Evolutionary conservation across 1,140 invertebrate species (phyloP).

Genomic region (Hyles vespertilio): DNA sequence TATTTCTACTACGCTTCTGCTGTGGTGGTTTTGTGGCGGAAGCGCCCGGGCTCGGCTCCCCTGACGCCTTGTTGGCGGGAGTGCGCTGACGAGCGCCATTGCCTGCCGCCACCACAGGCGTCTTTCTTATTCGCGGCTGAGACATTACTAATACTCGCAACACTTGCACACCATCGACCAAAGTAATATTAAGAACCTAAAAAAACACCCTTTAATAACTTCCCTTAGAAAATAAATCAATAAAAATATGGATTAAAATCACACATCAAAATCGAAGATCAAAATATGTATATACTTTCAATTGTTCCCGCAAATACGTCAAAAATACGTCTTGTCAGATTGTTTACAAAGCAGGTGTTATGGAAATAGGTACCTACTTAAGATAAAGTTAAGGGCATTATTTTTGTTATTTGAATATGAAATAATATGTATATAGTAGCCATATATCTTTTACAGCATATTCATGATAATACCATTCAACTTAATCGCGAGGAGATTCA

Average conservation of each 20-base stretch:
- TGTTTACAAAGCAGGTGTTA: too few relatives aligned
- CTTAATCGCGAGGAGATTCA: too few relatives aligned
- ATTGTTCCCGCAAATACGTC: constrained; percentile 23
- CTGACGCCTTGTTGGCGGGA: constrained; percentile 24
- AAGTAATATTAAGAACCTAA: constrained; percentile 2
- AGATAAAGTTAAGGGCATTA: too few relatives aligned
- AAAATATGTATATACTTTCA: constrained; percentile 24
- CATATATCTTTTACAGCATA: too few relatives aligned
- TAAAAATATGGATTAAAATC: constrained; percentile 32
- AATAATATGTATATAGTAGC: too few relatives aligned
- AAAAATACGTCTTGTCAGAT: too few relatives aligned
- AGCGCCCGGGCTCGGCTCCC: constrained; percentile 15
- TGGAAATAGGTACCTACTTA: too few relatives aligned
- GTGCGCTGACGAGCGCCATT: neutral
- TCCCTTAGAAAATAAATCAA: constrained; percentile 22
- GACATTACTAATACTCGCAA: constrained; percentile 21
- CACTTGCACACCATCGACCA: constrained; percentile 4
- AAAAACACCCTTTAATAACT: constrained; percentile 8
- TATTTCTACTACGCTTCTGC: constrained; percentile 32
- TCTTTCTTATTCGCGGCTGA: constrained; percentile 20
- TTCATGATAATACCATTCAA: too few relatives aligned
- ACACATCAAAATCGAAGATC: constrained; percentile 32
- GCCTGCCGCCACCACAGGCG: neutral
- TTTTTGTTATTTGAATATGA: too few relatives aligned
- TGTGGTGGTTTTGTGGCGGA: constrained; percentile 4